These are phyloP conservation scores for Dipodomys stephensi DNA, from an alignment of 2,113 vertebrate species.

Conservation along the genomic window DNA sequence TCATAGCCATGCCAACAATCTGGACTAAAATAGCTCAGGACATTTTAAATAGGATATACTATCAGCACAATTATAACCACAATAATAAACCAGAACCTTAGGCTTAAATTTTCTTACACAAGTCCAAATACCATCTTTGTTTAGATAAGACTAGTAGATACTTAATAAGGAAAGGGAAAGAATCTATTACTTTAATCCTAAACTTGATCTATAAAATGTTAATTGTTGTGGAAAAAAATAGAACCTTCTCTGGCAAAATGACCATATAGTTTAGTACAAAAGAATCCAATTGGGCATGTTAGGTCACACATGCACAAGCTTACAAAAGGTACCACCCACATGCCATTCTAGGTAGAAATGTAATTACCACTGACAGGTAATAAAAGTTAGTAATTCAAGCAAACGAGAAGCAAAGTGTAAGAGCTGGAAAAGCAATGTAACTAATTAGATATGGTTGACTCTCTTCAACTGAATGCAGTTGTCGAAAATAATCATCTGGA, in stretches of 20 bases:
- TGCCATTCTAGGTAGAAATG: background rate
- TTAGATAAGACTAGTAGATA: background rate
- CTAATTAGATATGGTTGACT: background rate
- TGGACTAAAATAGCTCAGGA: background rate
- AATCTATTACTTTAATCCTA: background rate
- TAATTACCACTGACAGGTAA: background rate
- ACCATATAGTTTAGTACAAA: background rate
- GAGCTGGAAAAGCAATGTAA: background rate
- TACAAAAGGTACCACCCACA: background rate
- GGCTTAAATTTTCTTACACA: background rate
- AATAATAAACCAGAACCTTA: background rate
- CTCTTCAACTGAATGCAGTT: background rate
- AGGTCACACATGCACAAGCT: background rate
- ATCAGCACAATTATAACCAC: background rate
- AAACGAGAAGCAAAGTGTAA: background rate
- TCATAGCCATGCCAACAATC: background rate
- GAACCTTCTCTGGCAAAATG: background rate
- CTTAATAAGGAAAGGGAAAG: background rate
- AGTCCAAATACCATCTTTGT: background rate
- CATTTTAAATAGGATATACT: background rate
- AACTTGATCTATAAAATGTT: background rate
- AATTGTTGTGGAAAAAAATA: background rate
- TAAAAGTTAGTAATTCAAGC: slow-evolving; percentile 17
- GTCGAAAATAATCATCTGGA: slow-evolving; percentile 28
- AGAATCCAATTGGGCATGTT: background rate